Percentiles rank a stretch among this genome's conserved stretches.
phyloP scores from a whole-genome alignment of 2,113 vertebrate genomes.

The Rhinopomastus cyanomelas region DNA sequence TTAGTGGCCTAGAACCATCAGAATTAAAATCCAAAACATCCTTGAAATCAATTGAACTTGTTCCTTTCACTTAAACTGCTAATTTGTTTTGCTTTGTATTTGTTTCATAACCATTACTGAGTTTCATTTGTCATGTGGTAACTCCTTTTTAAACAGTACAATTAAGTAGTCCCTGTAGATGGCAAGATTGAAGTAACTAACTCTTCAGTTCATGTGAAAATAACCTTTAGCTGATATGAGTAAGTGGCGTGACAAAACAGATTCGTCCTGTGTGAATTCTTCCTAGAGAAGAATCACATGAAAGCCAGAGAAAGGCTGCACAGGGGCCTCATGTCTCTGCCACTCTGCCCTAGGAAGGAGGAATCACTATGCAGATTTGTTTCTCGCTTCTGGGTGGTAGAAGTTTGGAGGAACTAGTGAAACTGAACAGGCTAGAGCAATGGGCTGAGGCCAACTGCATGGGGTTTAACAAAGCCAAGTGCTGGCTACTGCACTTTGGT shows the following conservation, averaged over 20 bases:
- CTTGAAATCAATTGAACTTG: background rate
- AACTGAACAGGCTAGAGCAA: too few relatives aligned
- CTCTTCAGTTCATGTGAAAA: background rate
- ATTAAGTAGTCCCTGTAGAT: background rate
- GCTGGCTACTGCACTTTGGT: too few relatives aligned
- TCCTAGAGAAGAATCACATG: background rate
- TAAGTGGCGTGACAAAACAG: background rate
- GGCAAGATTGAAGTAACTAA: background rate
- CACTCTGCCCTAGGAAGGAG: background rate
- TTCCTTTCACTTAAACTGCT: background rate
- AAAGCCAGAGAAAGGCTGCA: background rate
- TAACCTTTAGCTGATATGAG: background rate
- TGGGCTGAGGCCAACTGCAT: too few relatives aligned
- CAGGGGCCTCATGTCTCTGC: background rate
- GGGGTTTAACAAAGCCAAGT: too few relatives aligned
- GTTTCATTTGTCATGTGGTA: background rate
- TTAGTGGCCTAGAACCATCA: background rate
- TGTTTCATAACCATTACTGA: background rate
- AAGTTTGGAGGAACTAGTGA: background rate
- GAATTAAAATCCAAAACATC: background rate
- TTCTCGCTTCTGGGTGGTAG: background rate
- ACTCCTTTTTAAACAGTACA: background rate
- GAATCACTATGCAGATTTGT: background rate
- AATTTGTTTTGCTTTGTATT: background rate
- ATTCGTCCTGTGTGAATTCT: fast-evolving